Conservation (phyloP, 1,140 invertebrate species). For the Mercenaria mercenaria region DNA sequence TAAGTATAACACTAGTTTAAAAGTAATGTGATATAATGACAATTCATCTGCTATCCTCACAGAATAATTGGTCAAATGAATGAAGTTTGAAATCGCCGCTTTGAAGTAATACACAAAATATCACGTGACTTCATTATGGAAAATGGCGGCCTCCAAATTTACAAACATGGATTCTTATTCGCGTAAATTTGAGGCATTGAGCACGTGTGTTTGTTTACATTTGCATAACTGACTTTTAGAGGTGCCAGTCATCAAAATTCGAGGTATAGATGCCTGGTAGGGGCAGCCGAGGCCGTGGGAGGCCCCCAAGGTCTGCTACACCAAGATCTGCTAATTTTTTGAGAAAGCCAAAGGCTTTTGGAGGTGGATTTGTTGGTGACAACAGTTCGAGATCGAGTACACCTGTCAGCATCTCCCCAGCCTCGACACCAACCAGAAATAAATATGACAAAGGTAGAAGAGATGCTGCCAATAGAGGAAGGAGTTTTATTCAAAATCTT, state of each 20-base stretch:
- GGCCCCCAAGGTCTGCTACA: constrained; percentile 95
- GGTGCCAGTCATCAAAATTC: constrained; percentile 43
- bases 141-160: constrained; percentile 86
- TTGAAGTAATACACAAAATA: constrained; percentile 73
- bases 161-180: constrained; percentile 86
- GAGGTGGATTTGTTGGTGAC: constrained; percentile 87
- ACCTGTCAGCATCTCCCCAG: constrained; percentile 87
- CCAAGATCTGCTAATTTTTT: constrained; percentile 93
- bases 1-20: neutral
- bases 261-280: constrained; percentile 91
- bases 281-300: constrained; percentile 94
- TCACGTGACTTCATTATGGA: constrained; percentile 85
- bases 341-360: constrained; percentile 96
- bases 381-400: constrained; percentile 90
- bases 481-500: constrained; percentile 80
- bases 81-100: constrained; percentile 61
- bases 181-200: constrained; percentile 82
- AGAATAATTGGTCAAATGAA: neutral
- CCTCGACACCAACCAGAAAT: constrained; percentile 64
- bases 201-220: constrained; percentile 70
- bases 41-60: neutral
- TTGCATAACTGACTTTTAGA: constrained; percentile 44
- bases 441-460: constrained; percentile 74
- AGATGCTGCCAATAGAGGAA: constrained; percentile 81
- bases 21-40: neutral